Conservation (phyloP, 2,113 vertebrate genomes). For the Zapus hudsonius region DNA sequence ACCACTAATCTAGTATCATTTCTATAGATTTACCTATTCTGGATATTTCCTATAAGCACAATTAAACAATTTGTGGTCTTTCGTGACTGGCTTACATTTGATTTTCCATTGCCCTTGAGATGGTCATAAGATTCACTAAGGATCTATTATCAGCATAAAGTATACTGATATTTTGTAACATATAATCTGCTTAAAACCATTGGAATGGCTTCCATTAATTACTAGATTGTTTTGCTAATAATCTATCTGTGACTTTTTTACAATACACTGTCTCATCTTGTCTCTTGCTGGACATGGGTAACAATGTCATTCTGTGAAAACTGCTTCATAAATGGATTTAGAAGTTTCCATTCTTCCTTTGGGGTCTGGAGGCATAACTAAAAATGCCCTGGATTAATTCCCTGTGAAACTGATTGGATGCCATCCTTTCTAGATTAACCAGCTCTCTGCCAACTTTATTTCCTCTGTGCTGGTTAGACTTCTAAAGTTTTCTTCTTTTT, state of each 20-base stretch:
- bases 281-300: not conserved
- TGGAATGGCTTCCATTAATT: not conserved
- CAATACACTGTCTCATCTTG: not conserved
- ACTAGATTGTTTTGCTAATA: not conserved
- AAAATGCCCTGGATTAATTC: not conserved
- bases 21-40: not conserved
- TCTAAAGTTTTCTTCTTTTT: not conserved
- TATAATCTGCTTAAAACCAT: not conserved
- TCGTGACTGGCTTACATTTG: not conserved
- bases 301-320: not conserved
- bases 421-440: not conserved
- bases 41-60: not conserved
- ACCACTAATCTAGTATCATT: not conserved
- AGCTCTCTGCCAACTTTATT: not conserved
- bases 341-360: not conserved
- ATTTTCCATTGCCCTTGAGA: slow-evolving; percentile 3
- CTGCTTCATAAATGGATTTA: not conserved
- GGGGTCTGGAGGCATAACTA: slow-evolving; percentile 9
- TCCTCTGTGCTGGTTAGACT: not conserved
- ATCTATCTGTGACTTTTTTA: not conserved
- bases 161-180: not conserved
- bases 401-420: not conserved
- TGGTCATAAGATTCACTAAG: not conserved
- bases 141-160: not conserved
- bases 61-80: not conserved